A percentile compares a stretch with the other conserved stretches of the same genome.
Evolutionary conservation across 2,113 vertebrate species (phyloP).

Genomic region (Osmerus eperlanus): DNA sequence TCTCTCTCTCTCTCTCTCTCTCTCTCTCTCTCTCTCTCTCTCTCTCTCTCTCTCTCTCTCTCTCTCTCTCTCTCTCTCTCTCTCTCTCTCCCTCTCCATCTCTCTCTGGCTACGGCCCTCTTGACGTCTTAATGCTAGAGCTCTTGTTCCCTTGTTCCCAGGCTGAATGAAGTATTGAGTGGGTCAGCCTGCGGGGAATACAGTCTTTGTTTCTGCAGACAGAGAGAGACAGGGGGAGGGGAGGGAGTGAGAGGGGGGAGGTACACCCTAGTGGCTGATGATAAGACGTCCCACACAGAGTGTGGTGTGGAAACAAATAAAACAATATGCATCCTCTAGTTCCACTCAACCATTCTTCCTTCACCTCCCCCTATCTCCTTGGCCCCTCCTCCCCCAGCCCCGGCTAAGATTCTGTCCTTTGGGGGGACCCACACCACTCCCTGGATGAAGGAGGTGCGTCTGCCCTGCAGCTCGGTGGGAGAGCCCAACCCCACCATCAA

Average conservation of each 20-base stretch:
- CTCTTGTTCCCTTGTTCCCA: background rate
- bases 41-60: background rate
- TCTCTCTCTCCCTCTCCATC: background rate
- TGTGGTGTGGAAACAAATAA: no score
- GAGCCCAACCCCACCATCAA: constrained; percentile 90
- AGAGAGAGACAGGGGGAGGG: no score
- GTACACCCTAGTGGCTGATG: no score
- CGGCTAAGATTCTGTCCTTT: constrained; percentile 96
- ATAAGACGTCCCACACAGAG: no score
- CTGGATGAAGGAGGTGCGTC: constrained; percentile 96
- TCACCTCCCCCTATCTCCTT: background rate
- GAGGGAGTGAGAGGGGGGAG: no score
- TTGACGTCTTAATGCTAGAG: no score
- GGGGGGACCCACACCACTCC: constrained; percentile 95
- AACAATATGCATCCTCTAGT: background rate
- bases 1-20: background rate
- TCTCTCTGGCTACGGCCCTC: background rate
- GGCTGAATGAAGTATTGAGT: background rate
- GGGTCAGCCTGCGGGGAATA: constrained; percentile 5
- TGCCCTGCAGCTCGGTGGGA: constrained; percentile 92
- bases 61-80: background rate
- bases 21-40: background rate
- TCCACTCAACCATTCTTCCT: background rate
- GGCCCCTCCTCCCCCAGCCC: constrained; percentile 69
- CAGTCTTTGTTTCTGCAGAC: no score